Percentiles rank a stretch among this genome's conserved stretches.
These are phyloP conservation scores for Glaucopsyche alexis DNA, from an alignment of 2,888 invertebrate species.

Conservation along the genomic window DNA sequence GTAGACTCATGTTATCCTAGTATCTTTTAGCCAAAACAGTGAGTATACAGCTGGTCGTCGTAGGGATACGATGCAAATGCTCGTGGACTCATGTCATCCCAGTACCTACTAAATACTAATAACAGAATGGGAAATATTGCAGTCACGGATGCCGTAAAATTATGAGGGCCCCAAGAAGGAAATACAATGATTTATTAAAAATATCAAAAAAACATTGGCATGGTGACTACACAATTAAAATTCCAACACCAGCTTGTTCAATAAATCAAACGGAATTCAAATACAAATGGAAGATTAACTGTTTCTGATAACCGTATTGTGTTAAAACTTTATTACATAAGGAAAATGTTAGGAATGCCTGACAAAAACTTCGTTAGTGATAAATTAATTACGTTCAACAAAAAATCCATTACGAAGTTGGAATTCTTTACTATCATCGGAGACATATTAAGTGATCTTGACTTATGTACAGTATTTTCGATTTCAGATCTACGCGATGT, in stretches of 20 bases:
- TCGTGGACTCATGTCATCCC: no score
- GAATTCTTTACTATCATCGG: not conserved
- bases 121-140: no score
- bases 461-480: not conserved
- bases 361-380: not conserved
- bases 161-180: not conserved
- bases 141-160: not conserved
- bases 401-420: not conserved
- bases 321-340: slow-evolving; percentile 5
- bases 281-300: not conserved
- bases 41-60: no score
- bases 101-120: no score
- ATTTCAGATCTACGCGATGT: not conserved
- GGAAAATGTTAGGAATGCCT: slow-evolving; percentile 1
- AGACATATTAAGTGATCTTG: not conserved
- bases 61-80: no score
- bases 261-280: not conserved
- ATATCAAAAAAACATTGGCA: not conserved
- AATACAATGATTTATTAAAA: not conserved
- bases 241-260: not conserved
- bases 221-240: not conserved
- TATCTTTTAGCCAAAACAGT: no score
- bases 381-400: not conserved
- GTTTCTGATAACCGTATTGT: not conserved
- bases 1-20: no score